Percentiles rank a stretch among this genome's conserved stretches.
These are phyloP conservation scores for Gymnoscopelus braueri DNA, from an alignment of 2,797 vertebrate genomes.

Conservation along the genomic window DNA sequence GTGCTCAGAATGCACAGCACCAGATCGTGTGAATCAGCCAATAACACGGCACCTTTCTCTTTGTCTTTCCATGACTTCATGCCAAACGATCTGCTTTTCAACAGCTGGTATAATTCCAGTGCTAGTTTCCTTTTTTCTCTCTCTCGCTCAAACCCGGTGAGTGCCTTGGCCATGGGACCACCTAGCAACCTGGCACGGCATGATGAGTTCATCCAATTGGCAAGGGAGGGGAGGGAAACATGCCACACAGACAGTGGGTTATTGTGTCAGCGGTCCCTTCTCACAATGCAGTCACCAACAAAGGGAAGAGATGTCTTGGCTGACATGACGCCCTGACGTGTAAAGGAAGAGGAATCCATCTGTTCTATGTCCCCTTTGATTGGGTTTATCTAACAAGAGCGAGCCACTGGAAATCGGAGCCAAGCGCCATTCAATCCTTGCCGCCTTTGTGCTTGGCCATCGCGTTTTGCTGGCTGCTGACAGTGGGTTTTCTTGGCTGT, in stretches of 20 bases:
- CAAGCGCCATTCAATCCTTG: slow-evolving; percentile 54
- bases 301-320: slow-evolving; percentile 39
- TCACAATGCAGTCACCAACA: slow-evolving; percentile 30
- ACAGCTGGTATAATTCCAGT: slow-evolving; percentile 32
- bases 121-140: slow-evolving; percentile 17
- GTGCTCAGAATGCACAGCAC: slow-evolving; percentile 58
- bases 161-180: slow-evolving; percentile 12
- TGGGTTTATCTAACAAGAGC: slow-evolving; percentile 60
- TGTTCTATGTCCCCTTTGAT: slow-evolving; percentile 46
- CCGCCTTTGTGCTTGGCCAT: slow-evolving; percentile 43
- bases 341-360: slow-evolving; percentile 51
- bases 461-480: slow-evolving; percentile 52
- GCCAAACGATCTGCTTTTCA: slow-evolving; percentile 31
- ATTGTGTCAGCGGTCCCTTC: slow-evolving; percentile 43
- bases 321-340: slow-evolving; percentile 22
- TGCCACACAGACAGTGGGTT: slow-evolving; percentile 28
- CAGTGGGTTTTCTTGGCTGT: slow-evolving; percentile 60
- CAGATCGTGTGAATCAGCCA: slow-evolving; percentile 14
- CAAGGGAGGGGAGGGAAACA: slow-evolving; percentile 16
- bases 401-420: slow-evolving; percentile 41
- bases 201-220: slow-evolving; percentile 23
- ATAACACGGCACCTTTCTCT: slow-evolving; percentile 1
- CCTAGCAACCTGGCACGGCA: slow-evolving; percentile 34
- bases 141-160: slow-evolving; percentile 22
- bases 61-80: not conserved